Evolutionary conservation across 2,113 vertebrate species (phyloP), one percentile per base, ranked within the genome.

Genomic region (Tapirus terrestris): DNA sequence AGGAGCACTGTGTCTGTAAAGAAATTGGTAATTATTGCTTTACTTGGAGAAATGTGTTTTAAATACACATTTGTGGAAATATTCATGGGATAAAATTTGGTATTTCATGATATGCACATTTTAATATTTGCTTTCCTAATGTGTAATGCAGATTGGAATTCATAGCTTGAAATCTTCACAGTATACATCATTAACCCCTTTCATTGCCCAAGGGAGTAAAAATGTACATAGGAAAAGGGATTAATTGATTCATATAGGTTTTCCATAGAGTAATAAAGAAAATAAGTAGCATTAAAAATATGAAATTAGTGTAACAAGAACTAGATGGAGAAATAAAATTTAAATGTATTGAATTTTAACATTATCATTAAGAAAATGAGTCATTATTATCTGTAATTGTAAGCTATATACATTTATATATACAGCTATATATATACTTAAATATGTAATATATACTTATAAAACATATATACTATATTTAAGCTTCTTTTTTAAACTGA

Each of bases 1-100:
- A 79, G 29, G 5, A 96, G 96, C 23, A 58, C 18, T 85, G 84
- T 92, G 29, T 90, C 20, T 73, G 45, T 96, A 92, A 94, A 25
- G 3, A 58, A 16, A 13, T 73, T 95, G 83, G 33, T 95, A 95
- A 96, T 68, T 96, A 86, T 97, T 95, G 27, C 97, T 97, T 98
- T 97, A 72, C 68, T 75, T 93, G 21, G 36, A 97, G n/a, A 94
- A 73, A 97, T 98, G 80, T 98, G 89, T 91, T 76, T 56, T 56
- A 93, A 84, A 33, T 93, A 63, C 6, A 77, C 23, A 58, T 77
- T 0, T 1, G 89, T 75, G 53, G 45, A 27, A 61, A 68, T 95
- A 80, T 56, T 87, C 85, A 92, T n/a, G 73, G 83, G 84, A 93
- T 63, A 92, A 11, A 13, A 14, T 96, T 96, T 96, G 73, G 4